A percentile compares a stretch with the other conserved stretches of the same genome.
These are phyloP conservation scores for Belgica antarctica DNA, from an alignment of 2,888 invertebrate genomes.

Conservation along the genomic window DNA sequence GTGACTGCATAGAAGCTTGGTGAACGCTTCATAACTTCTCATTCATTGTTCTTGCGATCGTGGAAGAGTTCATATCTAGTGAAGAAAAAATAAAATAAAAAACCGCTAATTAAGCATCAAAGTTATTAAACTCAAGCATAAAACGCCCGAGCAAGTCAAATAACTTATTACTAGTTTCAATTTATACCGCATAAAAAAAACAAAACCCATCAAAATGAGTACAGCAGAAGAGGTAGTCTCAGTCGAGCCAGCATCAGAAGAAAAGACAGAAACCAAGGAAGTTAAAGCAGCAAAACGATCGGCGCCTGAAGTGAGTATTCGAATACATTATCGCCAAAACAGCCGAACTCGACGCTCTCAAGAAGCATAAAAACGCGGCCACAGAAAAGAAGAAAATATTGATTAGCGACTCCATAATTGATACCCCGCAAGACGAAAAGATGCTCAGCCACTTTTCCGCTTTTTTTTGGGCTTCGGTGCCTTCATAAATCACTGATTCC, in stretches of 20 bases:
- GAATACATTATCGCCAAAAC: neutral
- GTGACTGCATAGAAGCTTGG: conserved; percentile 34
- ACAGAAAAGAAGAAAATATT: neutral
- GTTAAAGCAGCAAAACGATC: conserved; percentile 77
- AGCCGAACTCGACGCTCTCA: no score
- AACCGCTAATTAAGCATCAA: conserved; percentile 34
- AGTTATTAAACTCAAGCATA: conserved; percentile 20
- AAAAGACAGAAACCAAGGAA: conserved; percentile 73
- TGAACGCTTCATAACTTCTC: neutral
- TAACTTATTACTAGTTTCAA: conserved; percentile 44
- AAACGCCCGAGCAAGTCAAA: conserved; percentile 6
- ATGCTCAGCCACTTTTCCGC: neutral
- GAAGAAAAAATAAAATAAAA: conserved; percentile 19
- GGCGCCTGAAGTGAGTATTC: conserved; percentile 70
- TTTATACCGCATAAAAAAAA: conserved; percentile 46
- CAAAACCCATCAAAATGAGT: conserved; percentile 63
- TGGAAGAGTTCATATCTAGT: conserved; percentile 40
- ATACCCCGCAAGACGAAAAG: neutral
- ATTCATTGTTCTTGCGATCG: conserved; percentile 30
- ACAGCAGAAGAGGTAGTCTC: conserved; percentile 74
- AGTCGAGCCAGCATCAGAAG: conserved; percentile 64
- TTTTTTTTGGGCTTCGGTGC: neutral
- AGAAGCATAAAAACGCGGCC: neutral
- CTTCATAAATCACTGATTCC: neutral
- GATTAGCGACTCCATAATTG: conserved; percentile 21